Base-by-base conservation (phyloP, 2,113 vertebrate species). In the Pituophis catenifer region DNA sequence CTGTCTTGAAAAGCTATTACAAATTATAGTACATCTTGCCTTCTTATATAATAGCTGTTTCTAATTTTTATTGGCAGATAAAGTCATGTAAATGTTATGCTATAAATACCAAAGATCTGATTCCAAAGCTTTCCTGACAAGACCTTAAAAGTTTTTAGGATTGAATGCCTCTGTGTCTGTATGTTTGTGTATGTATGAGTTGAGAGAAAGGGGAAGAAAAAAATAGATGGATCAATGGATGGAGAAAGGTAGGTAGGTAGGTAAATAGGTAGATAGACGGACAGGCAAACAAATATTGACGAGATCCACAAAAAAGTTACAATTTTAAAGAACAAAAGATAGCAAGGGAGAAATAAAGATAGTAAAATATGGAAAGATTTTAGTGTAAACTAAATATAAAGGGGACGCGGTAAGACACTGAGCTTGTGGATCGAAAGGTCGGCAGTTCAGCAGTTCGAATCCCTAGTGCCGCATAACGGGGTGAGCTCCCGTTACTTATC, bases 1-100 rank as follows among this genome's bases (percentile, higher is more conserved):
- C 94, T 93, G 86, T 94, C 91, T 59, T 94, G 91, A 95, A 96
- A 91, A 95, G 86, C 86, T 89, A 50, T 38, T 92, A 11, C 88
- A 15, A 48, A 62, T 44, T 33, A 1, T 12, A 89, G n/a, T 70
- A 24, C 58, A 86, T 85, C 50, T 58, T 29, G 38, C 94, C 54
- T 90, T 91, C 9, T 94, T 94, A 90, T 94, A 59, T 93, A 95
- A 91, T 38, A 50, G n/a, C 4, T 70, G 88, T 88, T n/a, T 5
- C 8, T 26, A 87, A 92, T 81, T 26, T 33, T 92, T 62, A 29
- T 81, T 44, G 93, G 50, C 89, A 94, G 94, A 29, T 48, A 24
- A 50, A 10, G 10, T 54, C 90, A 89, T 19, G 48, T 24, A 55
- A 23, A 29, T 5, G 21, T 26, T 86, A 21, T 62, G n/a, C 21